Evolutionary conservation across 2,888 invertebrate species (phyloP).

Genomic region (Ormyrus labotus): DNA sequence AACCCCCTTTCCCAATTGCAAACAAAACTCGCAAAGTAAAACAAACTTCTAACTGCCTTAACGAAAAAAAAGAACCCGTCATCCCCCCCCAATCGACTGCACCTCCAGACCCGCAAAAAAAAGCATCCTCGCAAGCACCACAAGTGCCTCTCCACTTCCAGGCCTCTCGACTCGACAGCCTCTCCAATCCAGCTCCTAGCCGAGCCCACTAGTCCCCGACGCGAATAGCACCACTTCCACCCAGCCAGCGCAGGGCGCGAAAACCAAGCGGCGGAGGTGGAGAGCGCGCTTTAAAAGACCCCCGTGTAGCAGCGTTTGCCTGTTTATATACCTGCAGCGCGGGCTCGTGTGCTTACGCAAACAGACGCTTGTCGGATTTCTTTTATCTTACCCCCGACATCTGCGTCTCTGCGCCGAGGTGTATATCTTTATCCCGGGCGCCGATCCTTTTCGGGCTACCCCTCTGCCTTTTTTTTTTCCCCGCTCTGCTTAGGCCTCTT

Average conservation of each 20-base stretch:
- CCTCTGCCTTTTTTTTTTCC: not conserved
- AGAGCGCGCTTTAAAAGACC: slow-evolving; percentile 12
- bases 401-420: slow-evolving; percentile 60
- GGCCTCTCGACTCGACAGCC: not conserved
- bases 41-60: no score
- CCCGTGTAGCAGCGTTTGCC: slow-evolving; percentile 60
- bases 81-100: not conserved
- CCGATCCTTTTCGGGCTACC: slow-evolving; percentile 12
- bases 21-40: no score
- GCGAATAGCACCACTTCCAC: not conserved
- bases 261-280: slow-evolving; percentile 54
- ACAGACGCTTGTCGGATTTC: slow-evolving; percentile 74
- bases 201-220: not conserved
- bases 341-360: slow-evolving; percentile 69
- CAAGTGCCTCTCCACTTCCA: not conserved
- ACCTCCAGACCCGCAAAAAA: no score
- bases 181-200: no score
- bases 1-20: no score
- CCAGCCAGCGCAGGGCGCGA: not conserved
- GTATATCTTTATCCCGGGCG: slow-evolving; percentile 21
- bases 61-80: no score
- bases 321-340: slow-evolving; percentile 71
- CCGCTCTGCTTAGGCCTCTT: not conserved
- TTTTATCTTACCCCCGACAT: slow-evolving; percentile 73
- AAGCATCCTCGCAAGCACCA: not conserved